phyloP scores from a whole-genome alignment of 2,888 invertebrate species.

The Labia minor region DNA sequence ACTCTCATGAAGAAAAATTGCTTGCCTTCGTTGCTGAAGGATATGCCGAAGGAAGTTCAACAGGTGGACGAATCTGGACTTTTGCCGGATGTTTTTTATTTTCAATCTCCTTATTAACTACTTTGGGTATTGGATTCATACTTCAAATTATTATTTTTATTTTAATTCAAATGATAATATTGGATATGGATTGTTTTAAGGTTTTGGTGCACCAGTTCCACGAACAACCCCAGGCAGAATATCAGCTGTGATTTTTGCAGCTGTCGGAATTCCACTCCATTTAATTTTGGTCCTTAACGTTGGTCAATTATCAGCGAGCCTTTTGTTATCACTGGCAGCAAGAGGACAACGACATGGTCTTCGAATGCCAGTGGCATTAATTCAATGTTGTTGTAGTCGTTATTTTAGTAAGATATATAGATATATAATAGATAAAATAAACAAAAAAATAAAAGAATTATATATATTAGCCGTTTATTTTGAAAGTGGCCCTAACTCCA shows the following conservation, averaged over 20 bases:
- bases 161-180: no score
- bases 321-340: conserved; percentile 23
- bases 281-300: conserved; percentile 49
- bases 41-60: conserved; percentile 37
- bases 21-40: conserved; percentile 45
- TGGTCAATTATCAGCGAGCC: conserved; percentile 41
- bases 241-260: conserved; percentile 51
- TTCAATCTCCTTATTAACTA: conserved; percentile 56
- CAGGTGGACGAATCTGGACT: conserved; percentile 53
- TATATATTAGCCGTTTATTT: no score
- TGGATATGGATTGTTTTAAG: no score
- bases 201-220: conserved; percentile 62
- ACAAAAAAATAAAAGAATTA: no score
- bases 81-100: conserved; percentile 57
- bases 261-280: conserved; percentile 55
- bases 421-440: no score
- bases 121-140: conserved; percentile 50
- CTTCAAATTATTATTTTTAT: no score
- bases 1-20: conserved; percentile 46
- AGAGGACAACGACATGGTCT: conserved; percentile 27
- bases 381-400: neutral
- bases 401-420: neutral
- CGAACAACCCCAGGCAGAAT: conserved; percentile 51
- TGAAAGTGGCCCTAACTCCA: no score
- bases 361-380: conserved; percentile 34